These are phyloP conservation scores for Raillietiella orientalis DNA, from an alignment of 2,888 invertebrate genomes.

Conservation along the genomic window DNA sequence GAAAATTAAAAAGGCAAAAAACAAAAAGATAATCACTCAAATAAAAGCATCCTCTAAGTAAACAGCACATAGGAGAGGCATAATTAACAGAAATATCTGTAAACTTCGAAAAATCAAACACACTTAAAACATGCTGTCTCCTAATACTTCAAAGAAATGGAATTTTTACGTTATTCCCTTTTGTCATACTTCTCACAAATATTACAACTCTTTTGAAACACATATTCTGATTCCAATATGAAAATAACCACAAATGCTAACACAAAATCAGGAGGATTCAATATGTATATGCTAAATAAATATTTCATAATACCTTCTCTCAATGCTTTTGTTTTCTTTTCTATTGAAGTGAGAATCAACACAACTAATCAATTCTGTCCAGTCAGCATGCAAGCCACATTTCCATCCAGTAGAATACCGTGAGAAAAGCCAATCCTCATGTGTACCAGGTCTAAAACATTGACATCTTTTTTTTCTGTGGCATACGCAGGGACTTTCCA, in stretches of 20 bases:
- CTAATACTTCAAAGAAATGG: too few species aligned
- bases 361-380: conserved; percentile 79
- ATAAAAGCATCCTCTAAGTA: too few species aligned
- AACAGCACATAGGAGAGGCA: too few species aligned
- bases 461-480: conserved; percentile 19
- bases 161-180: too few species aligned
- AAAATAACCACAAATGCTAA: background rate
- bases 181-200: too few species aligned
- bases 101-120: too few species aligned
- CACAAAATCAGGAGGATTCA: background rate
- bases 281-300: too few species aligned
- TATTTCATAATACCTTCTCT: conserved; percentile 22
- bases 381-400: conserved; percentile 92
- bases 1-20: conserved; percentile 5
- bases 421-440: conserved; percentile 90
- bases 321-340: conserved; percentile 46
- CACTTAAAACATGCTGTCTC: too few species aligned
- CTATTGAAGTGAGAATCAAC: conserved; percentile 69
- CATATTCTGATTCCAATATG: too few species aligned
- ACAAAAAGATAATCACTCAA: background rate
- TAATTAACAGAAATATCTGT: too few species aligned
- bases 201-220: too few species aligned
- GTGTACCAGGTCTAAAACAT: conserved; percentile 8
- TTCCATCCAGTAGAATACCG: conserved; percentile 91
- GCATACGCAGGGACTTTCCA: conserved; percentile 74